Conservation (phyloP, 2,888 invertebrate genomes). For the Limulus polyphemus region DNA sequence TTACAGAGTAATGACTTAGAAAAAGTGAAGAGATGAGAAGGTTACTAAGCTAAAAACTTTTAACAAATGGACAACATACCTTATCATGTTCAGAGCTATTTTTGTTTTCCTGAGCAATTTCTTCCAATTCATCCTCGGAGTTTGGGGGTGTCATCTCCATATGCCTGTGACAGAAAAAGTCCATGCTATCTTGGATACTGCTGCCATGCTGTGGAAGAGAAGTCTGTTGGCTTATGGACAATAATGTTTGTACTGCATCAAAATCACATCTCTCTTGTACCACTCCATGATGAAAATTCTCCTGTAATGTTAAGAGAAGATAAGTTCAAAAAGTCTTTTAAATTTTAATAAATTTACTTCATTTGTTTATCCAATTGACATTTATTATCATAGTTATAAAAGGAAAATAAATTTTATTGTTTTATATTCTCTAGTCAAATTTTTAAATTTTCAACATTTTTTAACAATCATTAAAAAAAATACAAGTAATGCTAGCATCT, state of each 20-base stretch:
- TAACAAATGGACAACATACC: neutral
- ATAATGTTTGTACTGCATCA: constrained; percentile 38
- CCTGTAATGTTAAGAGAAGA: too few relatives aligned
- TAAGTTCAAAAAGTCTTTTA: too few relatives aligned
- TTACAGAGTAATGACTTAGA: neutral
- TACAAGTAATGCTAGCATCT: too few relatives aligned
- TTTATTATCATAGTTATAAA: too few relatives aligned
- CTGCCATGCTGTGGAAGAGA: neutral
- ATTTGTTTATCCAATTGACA: too few relatives aligned
- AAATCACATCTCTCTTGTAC: constrained; percentile 16
- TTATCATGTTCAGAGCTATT: neutral
- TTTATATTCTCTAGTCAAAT: too few relatives aligned
- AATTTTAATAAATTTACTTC: too few relatives aligned
- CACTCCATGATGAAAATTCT: neutral
- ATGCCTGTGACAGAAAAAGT: constrained; percentile 4
- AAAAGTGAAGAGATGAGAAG: neutral
- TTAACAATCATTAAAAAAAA: too few relatives aligned
- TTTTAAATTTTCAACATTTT: too few relatives aligned
- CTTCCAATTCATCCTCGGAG: constrained; percentile 60
- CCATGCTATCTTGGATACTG: neutral
- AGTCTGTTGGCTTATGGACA: constrained; percentile 32
- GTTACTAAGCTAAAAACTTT: neutral
- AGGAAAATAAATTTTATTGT: too few relatives aligned
- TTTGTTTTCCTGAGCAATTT: constrained; percentile 30
- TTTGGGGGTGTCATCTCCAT: constrained; percentile 60